Evolutionary conservation across 2,888 invertebrate species (phyloP).

Genomic region (Lasioglossum calceatum): DNA sequence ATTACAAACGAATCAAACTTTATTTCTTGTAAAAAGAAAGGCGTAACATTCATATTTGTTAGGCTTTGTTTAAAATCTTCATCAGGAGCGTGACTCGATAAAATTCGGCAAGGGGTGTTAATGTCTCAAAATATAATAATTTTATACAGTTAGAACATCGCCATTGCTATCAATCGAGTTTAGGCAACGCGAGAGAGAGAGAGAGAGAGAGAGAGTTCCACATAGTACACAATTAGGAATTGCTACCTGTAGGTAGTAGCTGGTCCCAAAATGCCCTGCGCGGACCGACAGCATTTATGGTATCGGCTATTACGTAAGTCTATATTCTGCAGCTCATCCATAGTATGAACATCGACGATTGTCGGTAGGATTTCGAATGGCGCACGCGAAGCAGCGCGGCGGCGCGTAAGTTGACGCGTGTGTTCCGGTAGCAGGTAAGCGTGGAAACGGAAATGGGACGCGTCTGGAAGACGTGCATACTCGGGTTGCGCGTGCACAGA

Average conservation of each 20-base stretch:
- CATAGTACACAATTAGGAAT: background rate
- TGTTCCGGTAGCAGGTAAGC: slow-evolving; percentile 40
- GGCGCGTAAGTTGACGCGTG: slow-evolving; percentile 19
- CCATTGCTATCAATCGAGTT: background rate
- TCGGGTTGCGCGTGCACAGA: slow-evolving; percentile 42
- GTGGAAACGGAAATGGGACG: slow-evolving; percentile 52
- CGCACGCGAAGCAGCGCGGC: background rate
- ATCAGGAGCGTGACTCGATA: no score
- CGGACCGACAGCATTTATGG: background rate
- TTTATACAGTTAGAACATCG: background rate
- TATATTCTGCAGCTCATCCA: background rate
- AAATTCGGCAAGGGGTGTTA: no score
- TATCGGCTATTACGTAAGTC: background rate
- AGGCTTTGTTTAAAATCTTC: no score
- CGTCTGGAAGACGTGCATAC: slow-evolving; percentile 46
- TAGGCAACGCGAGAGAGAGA: background rate
- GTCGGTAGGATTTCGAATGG: background rate
- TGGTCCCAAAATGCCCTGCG: background rate
- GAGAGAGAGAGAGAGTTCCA: background rate
- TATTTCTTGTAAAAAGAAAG: no score
- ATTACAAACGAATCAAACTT: no score
- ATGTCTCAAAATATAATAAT: background rate
- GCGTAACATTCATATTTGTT: no score
- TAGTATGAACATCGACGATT: background rate
- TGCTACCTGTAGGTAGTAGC: background rate